Percentiles rank a stretch among this genome's conserved stretches.
Conservation (phyloP, 2,797 vertebrate genomes). For the Cyprinella venusta region DNA sequence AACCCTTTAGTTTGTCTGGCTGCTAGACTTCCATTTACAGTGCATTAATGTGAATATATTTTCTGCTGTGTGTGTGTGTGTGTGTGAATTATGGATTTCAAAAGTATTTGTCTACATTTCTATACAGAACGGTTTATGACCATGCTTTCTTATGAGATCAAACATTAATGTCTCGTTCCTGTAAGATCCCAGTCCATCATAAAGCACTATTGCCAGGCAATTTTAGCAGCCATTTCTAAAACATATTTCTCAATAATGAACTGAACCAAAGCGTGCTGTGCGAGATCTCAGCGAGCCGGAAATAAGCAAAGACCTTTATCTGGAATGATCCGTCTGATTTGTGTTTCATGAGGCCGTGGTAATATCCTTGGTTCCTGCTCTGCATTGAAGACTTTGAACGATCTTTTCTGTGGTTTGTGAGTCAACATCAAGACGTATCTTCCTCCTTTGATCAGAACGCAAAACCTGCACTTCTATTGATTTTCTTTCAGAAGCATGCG, state of each 20-base stretch:
- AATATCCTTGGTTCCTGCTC: constrained; percentile 46
- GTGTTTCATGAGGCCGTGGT: constrained; percentile 46
- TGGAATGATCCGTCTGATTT: constrained; percentile 52
- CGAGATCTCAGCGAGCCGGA: constrained; percentile 39
- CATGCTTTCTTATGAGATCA: background rate
- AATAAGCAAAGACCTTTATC: constrained; percentile 49
- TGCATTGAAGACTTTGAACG: constrained; percentile 42
- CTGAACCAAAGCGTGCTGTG: constrained; percentile 42
- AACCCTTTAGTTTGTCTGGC: background rate
- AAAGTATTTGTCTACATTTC: background rate
- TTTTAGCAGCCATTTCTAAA: constrained; percentile 25
- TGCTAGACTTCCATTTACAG: background rate
- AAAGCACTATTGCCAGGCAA: background rate
- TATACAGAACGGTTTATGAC: constrained; percentile 1
- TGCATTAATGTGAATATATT: background rate
- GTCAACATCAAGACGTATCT: background rate
- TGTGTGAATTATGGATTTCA: too few species aligned
- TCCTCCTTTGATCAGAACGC: constrained; percentile 5
- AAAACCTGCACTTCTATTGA: background rate
- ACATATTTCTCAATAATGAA: constrained; percentile 23
- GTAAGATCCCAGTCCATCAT: background rate
- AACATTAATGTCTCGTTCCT: constrained; percentile 17
- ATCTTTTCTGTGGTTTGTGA: constrained; percentile 43
- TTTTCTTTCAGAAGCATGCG: background rate
- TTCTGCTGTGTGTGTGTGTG: background rate